Base-by-base conservation (phyloP, 2,113 vertebrate species). In the Phrynocephalus versicolor region DNA sequence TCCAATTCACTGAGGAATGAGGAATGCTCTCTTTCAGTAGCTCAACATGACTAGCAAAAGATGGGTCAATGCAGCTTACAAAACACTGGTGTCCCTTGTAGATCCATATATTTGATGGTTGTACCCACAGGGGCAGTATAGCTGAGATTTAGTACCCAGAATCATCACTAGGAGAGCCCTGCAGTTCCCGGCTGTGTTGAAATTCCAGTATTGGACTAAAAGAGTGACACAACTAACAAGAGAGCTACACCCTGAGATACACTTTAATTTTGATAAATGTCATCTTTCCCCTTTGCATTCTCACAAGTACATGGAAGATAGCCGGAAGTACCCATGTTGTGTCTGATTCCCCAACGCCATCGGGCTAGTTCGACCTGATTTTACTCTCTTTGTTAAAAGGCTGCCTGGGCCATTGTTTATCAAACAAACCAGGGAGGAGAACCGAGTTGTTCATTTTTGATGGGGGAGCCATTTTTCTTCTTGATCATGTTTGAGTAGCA, bases 401-500 rank as follows among this genome's bases (percentile, higher is more conserved):
- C 45, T 39, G 55, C 27, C 35, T 85, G 58, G 74, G 18, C 51
- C 13, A 71, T 70, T 35, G n/a, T 55, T 37, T 39, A 41, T 58
- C 21, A 67, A 77, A 78, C 55, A 30, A 79, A 71, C 33, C 9
- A 39, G 33, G 21, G 16, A 25, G 12, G 23, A 30, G 21, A 60
- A 41, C 81, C 84, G 70, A 35, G 1, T 74, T 82, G 82, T 88
- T 81, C 62, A 14, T 71, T 60, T n/a, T 64, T 75, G 70, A 88
- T 39, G 74, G 79, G 86, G 85, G 84, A 91, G 67, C 41, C 88
- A n/a, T 81, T 80, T 84, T 30, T 83, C 85, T 62, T 82, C 90
- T 88, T 86, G 82, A 65, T 91, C 87, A 81, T 57, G 41, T 91
- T 83, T 39, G 27, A 87, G 70, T 62, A 72, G 37, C 87, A 91